Evolutionary conservation across 2,888 invertebrate species (phyloP).

Genomic region (Nymphalis c-album): DNA sequence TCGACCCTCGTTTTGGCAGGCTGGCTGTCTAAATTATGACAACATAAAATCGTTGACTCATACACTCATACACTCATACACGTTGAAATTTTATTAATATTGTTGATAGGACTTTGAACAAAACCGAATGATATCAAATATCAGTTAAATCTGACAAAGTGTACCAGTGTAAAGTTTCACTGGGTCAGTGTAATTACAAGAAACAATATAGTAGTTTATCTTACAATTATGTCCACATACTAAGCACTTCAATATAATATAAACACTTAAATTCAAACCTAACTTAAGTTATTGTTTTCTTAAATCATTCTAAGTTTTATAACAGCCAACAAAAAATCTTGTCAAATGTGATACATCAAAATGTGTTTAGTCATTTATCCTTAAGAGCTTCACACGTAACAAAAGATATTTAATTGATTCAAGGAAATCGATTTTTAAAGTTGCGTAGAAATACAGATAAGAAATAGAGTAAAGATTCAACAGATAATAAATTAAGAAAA

Average conservation of each 20-base stretch:
- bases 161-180: too few relatives aligned
- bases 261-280: too few relatives aligned
- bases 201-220: too few relatives aligned
- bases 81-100: neutral
- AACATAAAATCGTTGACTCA: slow-evolving; percentile 18
- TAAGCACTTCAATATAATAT: too few relatives aligned
- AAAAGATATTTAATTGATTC: slow-evolving; percentile 1
- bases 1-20: slow-evolving; percentile 27
- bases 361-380: neutral
- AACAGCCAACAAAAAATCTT: neutral
- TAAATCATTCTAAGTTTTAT: too few relatives aligned
- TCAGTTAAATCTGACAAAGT: too few relatives aligned
- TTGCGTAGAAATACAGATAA: neutral
- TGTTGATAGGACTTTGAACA: too few relatives aligned
- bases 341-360: neutral
- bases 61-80: neutral
- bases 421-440: neutral
- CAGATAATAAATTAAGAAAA: neutral
- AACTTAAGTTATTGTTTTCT: too few relatives aligned
- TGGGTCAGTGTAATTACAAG: too few relatives aligned
- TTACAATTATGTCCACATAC: too few relatives aligned
- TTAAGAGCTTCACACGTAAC: neutral
- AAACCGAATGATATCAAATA: too few relatives aligned
- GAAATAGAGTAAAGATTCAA: neutral
- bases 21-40: slow-evolving; percentile 28